Evolutionary conservation across 2,888 invertebrate genomes (phyloP).

Genomic region (Augochlorella aurata): DNA sequence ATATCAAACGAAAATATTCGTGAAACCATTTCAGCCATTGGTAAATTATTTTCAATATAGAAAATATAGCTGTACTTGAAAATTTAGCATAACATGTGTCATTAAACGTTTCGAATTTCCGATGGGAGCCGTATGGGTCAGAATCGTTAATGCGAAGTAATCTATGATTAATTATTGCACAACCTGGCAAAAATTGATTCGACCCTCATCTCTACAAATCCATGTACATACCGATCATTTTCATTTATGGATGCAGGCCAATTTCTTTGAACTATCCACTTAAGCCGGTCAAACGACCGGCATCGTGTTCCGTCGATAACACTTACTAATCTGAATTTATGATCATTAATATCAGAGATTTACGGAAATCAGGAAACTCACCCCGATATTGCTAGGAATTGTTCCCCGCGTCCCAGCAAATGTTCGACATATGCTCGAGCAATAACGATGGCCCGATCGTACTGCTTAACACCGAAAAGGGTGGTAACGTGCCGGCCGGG

Average conservation of each 20-base stretch:
- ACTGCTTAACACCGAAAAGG: constrained; percentile 25
- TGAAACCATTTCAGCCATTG: too few relatives aligned
- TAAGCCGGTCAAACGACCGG: constrained; percentile 8
- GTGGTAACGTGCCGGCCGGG: constrained; percentile 1
- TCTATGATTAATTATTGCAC: neutral
- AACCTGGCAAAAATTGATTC: neutral
- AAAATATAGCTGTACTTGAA: too few relatives aligned
- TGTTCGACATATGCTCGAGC: constrained; percentile 60
- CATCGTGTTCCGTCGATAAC: constrained; percentile 15
- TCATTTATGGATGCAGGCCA: constrained; percentile 28
- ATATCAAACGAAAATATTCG: too few relatives aligned
- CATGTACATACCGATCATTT: constrained; percentile 11
- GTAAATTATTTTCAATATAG: too few relatives aligned
- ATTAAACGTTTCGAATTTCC: neutral
- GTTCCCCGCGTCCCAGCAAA: constrained; percentile 35
- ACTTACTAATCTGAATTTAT: constrained; percentile 41
- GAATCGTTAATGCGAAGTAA: neutral
- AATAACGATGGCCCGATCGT: constrained; percentile 49
- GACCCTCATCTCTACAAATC: neutral
- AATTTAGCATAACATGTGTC: too few relatives aligned
- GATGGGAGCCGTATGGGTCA: neutral
- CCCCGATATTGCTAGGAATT: constrained; percentile 14
- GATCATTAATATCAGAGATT: constrained; percentile 47
- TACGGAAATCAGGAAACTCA: constrained; percentile 44
- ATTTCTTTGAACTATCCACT: constrained; percentile 44